These are phyloP conservation scores for Okamejei kenojei DNA, from an alignment of 2,797 vertebrate species.

Conservation along the genomic window DNA sequence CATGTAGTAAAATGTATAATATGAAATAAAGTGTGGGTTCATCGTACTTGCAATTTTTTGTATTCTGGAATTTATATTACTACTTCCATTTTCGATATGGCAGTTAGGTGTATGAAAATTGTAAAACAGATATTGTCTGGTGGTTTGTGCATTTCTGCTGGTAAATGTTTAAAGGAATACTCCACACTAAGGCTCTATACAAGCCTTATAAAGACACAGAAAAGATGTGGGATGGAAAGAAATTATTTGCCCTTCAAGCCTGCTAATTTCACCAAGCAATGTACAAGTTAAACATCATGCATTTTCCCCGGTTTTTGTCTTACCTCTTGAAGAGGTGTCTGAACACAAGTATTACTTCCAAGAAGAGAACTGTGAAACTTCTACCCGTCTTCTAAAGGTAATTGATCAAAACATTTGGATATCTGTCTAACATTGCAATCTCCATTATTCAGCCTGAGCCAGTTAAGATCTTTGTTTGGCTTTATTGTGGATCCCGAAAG, in stretches of 20 bases:
- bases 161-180: conserved; percentile 35
- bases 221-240: conserved; percentile 17
- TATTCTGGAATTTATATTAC: conserved; percentile 34
- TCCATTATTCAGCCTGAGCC: background rate
- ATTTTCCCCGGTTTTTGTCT: conserved; percentile 33
- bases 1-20: conserved; percentile 37
- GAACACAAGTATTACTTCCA: conserved; percentile 31
- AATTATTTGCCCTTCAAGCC: conserved; percentile 28
- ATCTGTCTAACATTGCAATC: conserved; percentile 29
- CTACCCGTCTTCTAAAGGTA: conserved; percentile 20
- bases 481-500: background rate
- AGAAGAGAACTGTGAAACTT: conserved; percentile 32
- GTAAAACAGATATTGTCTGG: background rate
- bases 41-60: conserved; percentile 28
- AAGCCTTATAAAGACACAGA: conserved; percentile 5
- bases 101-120: conserved; percentile 22
- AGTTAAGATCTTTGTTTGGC: background rate
- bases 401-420: conserved; percentile 33
- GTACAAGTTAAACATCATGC: conserved; percentile 37
- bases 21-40: conserved; percentile 22
- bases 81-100: background rate
- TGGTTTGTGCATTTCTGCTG: conserved; percentile 21
- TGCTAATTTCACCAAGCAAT: conserved; percentile 28
- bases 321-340: conserved; percentile 34
- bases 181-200: conserved; percentile 29